Evolutionary conservation across 2,888 invertebrate genomes (phyloP).

Genomic region (Agrotis exclamationis): DNA sequence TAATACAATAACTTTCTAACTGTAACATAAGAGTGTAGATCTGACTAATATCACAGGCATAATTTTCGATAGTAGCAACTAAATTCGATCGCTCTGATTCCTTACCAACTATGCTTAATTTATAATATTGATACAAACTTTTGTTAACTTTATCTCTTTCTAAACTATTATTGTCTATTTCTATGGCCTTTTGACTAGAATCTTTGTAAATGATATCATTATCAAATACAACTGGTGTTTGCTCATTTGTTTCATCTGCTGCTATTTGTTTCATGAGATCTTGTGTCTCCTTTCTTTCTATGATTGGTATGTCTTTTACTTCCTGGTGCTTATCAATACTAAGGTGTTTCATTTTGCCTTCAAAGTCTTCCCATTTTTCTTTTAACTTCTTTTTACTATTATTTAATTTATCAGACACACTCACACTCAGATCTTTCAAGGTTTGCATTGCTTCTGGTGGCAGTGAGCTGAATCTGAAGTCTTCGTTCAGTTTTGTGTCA

Average conservation of each 20-base stretch:
- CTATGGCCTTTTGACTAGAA: conserved; percentile 87
- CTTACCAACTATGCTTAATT: conserved; percentile 85
- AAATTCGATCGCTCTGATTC: conserved; percentile 84
- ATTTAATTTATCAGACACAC: conserved; percentile 89
- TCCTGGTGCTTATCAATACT: conserved; percentile 77
- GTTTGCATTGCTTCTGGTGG: conserved; percentile 88
- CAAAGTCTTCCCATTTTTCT: conserved; percentile 90
- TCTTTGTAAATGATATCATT: conserved; percentile 86
- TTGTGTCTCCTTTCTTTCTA: conserved; percentile 50
- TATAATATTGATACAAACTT: conserved; percentile 86
- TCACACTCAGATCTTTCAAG: conserved; percentile 87
- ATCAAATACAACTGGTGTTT: conserved; percentile 69
- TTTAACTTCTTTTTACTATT: conserved; percentile 89
- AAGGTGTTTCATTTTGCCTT: conserved; percentile 87
- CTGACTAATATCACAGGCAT: conserved; percentile 87
- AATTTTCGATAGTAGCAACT: conserved; percentile 82
- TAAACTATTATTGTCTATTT: conserved; percentile 80
- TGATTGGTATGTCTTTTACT: conserved; percentile 65
- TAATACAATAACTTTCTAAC: conserved; percentile 85
- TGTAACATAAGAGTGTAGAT: conserved; percentile 83
- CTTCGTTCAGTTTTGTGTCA: conserved; percentile 72
- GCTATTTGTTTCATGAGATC: conserved; percentile 58
- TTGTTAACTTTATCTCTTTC: conserved; percentile 81
- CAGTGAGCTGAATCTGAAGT: conserved; percentile 80
- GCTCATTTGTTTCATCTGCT: conserved; percentile 70